Base-by-base conservation (phyloP, 2,113 vertebrate species). In the Psilopogon haemacephalus region DNA sequence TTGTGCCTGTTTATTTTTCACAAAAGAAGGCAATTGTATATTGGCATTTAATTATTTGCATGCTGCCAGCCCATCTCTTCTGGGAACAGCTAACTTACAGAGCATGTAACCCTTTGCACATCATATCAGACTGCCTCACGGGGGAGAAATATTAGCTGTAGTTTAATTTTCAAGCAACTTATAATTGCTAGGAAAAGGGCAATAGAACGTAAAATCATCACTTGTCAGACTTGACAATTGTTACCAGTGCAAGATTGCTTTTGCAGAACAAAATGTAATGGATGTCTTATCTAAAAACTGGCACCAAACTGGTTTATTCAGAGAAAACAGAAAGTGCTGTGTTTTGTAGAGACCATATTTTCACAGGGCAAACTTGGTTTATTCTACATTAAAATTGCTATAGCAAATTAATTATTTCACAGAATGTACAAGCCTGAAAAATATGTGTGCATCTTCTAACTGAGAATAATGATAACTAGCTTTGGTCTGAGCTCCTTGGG, bases 91-190 rank as follows among this genome's bases (percentile, higher is more conserved):
- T 85, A 91, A 80, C 70, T 94, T 85, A 38, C 27, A 83, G 90
- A 78, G 78, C 86, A 93, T 12, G 50, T 67, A 89, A 89, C 79
- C 62, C 50, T 94, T 93, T 87, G 75, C 90, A 89, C 74, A 59
- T 87, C 56, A 9, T 77, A 42, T 91, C 90, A 90, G 56, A 63
- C 44, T 9, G 27, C 33, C 44, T 94, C 60, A 32, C 75, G 84
- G 62, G 64, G 58, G 90, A 96, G 81, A 90, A 93, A 79, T 62
- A 84, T 33, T 93, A 88, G 85, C 71, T 63, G 37, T 67, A 93
- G 87, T 94, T 93, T 86, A 89, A 90, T 92, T 96, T 89, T 88
- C 68, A 71, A 75, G 78, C 69, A 81, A 84, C 76, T 74, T 81
- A 55, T 84, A 95, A 75, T 95, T 85, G 81, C 56, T 93, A 50